Base-by-base conservation (phyloP, 2,113 vertebrate genomes). In the Epinephelus fuscoguttatus region DNA sequence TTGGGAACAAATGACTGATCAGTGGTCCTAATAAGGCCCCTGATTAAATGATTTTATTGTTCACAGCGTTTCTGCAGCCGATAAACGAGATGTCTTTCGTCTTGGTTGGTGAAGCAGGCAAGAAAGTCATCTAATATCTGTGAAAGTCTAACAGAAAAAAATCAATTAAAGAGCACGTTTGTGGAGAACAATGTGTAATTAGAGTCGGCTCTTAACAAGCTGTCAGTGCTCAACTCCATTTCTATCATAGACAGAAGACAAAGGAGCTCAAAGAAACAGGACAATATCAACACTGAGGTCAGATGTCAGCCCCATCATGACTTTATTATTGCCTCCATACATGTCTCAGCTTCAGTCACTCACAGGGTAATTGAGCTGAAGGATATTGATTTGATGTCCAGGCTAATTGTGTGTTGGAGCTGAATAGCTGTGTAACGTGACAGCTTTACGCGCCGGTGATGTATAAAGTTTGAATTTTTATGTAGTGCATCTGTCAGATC, bases 351-450 rank as follows among this genome's bases (percentile, higher is more conserved):
- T 76, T 88, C 78, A 56, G 70, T 88, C 75, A 50, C 33, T 75
- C 49, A 33, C 0, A 0, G 86, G 30, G 61, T 82, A 89, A 90
- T 75, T 82, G 88, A 86, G 81, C 74, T 67, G 69, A 75, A 33
- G 50, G 49, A 18, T 80, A 90, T 91, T 86, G 87, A 92, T 88
- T 84, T 70, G 82, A 84, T 86, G 81, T 82, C 76, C 47, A n/a
- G 53, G 56, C 50, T 91, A 86, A 89, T 86, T 82, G 63, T 75
- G 87, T 59, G 69, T 49, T 10, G 71, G 30, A 70, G 74, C 69
- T 76, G 74, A 80, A 76, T 59, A 37, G 66, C 62, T 64, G 68
- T 53, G 53, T 77, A 61, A 86, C 25, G 23, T 72, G 90, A 85
- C 75, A 82, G 76, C 6, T 91, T 91, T 91, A 84, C 60, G 72